Conservation (phyloP, 2,888 invertebrate genomes). For the Petrophora chlorosata region DNA sequence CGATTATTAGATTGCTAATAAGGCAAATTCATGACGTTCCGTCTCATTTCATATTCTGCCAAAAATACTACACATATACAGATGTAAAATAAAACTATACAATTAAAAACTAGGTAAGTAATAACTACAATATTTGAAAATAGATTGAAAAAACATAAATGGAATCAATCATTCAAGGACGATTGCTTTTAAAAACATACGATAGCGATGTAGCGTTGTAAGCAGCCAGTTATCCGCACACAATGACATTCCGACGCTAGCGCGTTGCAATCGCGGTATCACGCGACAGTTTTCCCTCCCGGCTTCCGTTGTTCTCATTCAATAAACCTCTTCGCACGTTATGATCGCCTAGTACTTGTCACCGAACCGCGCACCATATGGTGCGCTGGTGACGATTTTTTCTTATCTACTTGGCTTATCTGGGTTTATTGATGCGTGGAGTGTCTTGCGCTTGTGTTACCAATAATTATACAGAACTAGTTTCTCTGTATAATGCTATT, state of each 20-base stretch:
- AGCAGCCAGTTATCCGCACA: slow-evolving; percentile 29
- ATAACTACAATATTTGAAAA: no score
- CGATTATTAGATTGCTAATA: no score
- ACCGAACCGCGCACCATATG: slow-evolving; percentile 53
- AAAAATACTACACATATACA: no score
- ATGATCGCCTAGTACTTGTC: slow-evolving; percentile 77
- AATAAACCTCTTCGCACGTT: slow-evolving; percentile 53
- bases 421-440: slow-evolving; percentile 31
- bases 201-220: slow-evolving; percentile 21
- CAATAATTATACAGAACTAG: slow-evolving; percentile 25
- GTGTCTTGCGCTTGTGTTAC: slow-evolving; percentile 18
- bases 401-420: slow-evolving; percentile 31
- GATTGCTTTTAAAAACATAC: slow-evolving; percentile 9
- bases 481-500: slow-evolving; percentile 25
- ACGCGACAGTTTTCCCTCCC: slow-evolving; percentile 50
- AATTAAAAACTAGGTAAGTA: no score
- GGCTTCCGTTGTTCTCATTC: slow-evolving; percentile 52
- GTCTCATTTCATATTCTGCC: no score
- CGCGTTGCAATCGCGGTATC: slow-evolving; percentile 35
- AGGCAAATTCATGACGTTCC: no score
- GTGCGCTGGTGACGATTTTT: slow-evolving; percentile 35
- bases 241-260: slow-evolving; percentile 35
- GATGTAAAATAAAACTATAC: no score
- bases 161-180: not conserved
- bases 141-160: slow-evolving; percentile 1